phyloP scores from a whole-genome alignment of 1,140 invertebrate species.

The Nasonia longicornis region DNA sequence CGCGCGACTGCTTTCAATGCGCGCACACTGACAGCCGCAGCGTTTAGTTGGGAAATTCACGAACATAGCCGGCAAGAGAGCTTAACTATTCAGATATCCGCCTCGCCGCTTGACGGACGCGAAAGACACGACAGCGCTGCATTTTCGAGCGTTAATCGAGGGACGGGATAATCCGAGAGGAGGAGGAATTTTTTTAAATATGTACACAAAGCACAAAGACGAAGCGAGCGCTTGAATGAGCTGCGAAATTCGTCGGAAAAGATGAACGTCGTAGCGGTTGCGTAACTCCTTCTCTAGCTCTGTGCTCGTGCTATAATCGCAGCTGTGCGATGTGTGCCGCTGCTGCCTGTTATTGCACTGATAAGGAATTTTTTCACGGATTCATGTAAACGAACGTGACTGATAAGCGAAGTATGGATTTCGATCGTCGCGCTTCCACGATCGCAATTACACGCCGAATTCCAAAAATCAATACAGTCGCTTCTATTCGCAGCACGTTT shows the following conservation, averaged over 20 bases:
- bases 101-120: background rate
- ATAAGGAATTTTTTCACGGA: constrained; percentile 8
- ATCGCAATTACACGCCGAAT: too few species aligned
- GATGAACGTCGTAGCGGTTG: constrained; percentile 3
- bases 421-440: too few species aligned
- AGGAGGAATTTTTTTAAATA: background rate
- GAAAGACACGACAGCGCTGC: too few species aligned
- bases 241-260: background rate
- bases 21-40: background rate
- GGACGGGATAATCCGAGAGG: too few species aligned
- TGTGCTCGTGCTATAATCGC: background rate
- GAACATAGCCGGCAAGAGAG: background rate
- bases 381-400: background rate
- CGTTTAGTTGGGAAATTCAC: background rate
- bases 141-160: background rate
- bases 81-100: background rate
- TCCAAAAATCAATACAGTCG: too few species aligned
- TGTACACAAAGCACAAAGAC: background rate
- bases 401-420: background rate
- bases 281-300: background rate
- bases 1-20: background rate
- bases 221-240: background rate
- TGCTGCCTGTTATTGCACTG: background rate
- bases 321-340: background rate
- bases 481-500: too few species aligned